Base-by-base conservation (phyloP, 2,888 invertebrate genomes). In the Tholera decimalis region DNA sequence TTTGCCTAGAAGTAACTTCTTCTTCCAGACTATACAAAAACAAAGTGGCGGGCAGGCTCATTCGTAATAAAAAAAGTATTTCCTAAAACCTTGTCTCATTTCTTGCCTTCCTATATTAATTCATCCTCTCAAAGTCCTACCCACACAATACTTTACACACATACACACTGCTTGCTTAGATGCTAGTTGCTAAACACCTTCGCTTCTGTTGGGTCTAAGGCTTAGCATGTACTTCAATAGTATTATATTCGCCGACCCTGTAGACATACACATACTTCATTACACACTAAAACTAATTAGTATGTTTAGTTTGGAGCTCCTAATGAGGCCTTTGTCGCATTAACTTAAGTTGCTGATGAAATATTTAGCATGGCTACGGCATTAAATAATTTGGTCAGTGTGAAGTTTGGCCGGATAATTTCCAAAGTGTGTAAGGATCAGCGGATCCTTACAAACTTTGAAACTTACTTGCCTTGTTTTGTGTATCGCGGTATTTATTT, bases 281-380 rank as follows among this genome's bases (percentile, higher is more conserved):
- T 65, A 61, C 57, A 33, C 47, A 69, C 51, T 59, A 50, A 37
- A 62, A 22, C 64, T 79, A 77, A 77, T 77, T 78, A 78, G 69
- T 59, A 47, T 76, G 64, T 65, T 61, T 64, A 78, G 64, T 65
- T 65, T 39, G 41, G 49, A 18, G 41, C 35, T 50, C 56, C 51
- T 79, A 74, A 77, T 77, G 62, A 74, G 76, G 41, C 56, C 61
- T 73, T 55, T 65, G 64, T 59, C 61, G 64, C 74, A 78, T 77
- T 50, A 73, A 15, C 37, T 39, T 51, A 49, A 49, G 71, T 70
- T 62, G 41, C 18, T 57, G 50, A 22, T 69, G 46, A 47, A 77
- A 61, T 73, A 57, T 72, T 60, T 47, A 47, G 43, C 13, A 22
- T 22, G 18, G 13, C 20, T 30, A 41, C 13, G 18, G 15, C 57